Evolutionary conservation across 2,888 invertebrate genomes (phyloP), one percentile per base, ranked within the genome.

Genomic region (Alcis repandata): DNA sequence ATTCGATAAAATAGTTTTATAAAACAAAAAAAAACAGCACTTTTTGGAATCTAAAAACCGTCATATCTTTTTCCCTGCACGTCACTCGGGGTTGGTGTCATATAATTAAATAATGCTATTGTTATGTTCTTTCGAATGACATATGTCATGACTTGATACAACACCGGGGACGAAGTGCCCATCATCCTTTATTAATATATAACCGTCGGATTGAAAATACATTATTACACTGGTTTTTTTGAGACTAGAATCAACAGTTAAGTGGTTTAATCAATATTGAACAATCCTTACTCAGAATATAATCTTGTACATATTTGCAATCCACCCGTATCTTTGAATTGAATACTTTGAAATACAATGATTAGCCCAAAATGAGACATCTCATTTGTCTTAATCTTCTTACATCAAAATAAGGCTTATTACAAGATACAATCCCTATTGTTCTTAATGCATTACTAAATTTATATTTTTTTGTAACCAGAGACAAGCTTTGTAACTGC

Each of bases 341-440:
- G 63, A 49, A 65, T 59, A 59, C n/a, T 61, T 69, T 46, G 9
- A 61, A 67, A 70, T 70, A 71, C 70, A 73, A 75, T 71, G 59
- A 70, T 74, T 69, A 75, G 75, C 74, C 75, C 75, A 75, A 72
- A 75, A 75, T 75, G 75, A 75, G 75, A 75, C 75, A 75, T 72
- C 75, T 74, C 75, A 75, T 71, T 74, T 73, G 72, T 68, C 68
- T 38, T 45, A 63, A 59, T 59, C 53, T 45, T 49, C 33, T 43
- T 40, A 54, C 15, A 43, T 41, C 17, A 63, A 59, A 36, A 17
- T 32, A 49, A 51, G 33, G 36, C 19, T 33, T 49, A 46, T 6
- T 22, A 58, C 22, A 63, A 49, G 41, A n/a, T 10, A 60, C 7
- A 19, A 58, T 33, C 27, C 6, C 43, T 51, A 41, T 57, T 43